Conservation (phyloP, 2,797 vertebrate genomes). For the Rhinichthys osculus region DNA sequence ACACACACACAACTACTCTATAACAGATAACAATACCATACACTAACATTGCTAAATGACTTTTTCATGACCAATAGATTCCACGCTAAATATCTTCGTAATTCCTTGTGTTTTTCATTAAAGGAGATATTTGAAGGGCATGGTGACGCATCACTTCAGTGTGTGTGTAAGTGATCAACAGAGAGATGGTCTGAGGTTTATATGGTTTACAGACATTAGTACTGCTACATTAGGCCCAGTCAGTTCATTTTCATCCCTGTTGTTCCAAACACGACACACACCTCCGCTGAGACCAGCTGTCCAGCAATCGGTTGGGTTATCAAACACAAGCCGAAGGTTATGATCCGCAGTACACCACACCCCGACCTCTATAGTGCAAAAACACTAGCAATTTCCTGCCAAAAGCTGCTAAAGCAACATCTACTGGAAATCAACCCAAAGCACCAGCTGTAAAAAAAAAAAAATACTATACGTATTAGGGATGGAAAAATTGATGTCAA, state of each 20-base stretch:
- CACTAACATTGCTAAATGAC: background rate
- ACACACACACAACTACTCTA: background rate
- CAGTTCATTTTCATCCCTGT: constrained; percentile 9
- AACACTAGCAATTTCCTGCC: constrained; percentile 21
- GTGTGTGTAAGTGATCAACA: background rate
- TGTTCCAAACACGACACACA: background rate
- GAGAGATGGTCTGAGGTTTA: constrained; percentile 28
- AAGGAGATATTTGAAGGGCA: constrained; percentile 7
- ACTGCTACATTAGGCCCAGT: constrained; percentile 37
- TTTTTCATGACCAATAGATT: background rate
- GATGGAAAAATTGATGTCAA: background rate
- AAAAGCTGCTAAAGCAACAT: constrained; percentile 26
- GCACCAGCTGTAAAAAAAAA: background rate
- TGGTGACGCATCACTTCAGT: background rate
- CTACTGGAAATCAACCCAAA: constrained; percentile 5
- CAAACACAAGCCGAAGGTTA: constrained; percentile 10
- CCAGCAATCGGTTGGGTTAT: constrained; percentile 1
- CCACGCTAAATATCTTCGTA: background rate
- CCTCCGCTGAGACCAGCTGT: constrained; percentile 24
- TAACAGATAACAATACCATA: background rate
- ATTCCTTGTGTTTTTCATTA: background rate
- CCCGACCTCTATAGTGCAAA: background rate
- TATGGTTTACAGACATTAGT: constrained; percentile 41
- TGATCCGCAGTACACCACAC: constrained; percentile 30
- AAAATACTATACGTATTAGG: background rate